Conservation (phyloP, 2,113 vertebrate species). For the Pachypanchax playfairii region DNA sequence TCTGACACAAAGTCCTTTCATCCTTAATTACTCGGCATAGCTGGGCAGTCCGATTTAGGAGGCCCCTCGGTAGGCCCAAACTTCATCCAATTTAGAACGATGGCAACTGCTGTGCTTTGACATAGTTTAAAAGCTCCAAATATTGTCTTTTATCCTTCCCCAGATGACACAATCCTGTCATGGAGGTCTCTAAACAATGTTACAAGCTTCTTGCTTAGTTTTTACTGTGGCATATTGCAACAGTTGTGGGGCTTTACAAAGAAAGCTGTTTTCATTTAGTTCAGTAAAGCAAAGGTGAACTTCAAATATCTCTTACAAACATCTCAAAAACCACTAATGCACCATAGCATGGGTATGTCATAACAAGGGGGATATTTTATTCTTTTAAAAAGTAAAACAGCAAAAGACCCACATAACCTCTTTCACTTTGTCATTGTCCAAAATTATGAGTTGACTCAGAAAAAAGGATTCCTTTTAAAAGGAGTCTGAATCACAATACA, state of each 20-base stretch:
- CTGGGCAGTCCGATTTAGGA: background rate
- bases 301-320: slow-evolving; percentile 3
- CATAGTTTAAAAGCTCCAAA: background rate
- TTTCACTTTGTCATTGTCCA: background rate
- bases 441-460: background rate
- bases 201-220: background rate
- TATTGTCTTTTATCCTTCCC: background rate
- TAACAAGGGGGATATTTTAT: background rate
- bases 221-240: background rate
- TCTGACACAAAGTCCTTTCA: background rate
- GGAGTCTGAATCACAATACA: background rate
- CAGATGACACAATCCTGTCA: background rate
- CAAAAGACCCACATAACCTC: background rate
- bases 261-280: background rate
- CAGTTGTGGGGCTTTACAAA: background rate
- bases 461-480: background rate
- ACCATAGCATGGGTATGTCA: slow-evolving; percentile 1
- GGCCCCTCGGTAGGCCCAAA: background rate
- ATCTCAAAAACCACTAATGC: slow-evolving; percentile 8
- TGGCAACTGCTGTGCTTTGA: background rate
- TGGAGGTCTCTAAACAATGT: background rate
- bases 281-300: slow-evolving; percentile 3
- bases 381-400: slow-evolving; percentile 5
- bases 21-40: background rate
- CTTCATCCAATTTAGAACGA: background rate